Evolutionary conservation across 2,113 vertebrate genomes (phyloP).

Genomic region (Trogon surrucura): DNA sequence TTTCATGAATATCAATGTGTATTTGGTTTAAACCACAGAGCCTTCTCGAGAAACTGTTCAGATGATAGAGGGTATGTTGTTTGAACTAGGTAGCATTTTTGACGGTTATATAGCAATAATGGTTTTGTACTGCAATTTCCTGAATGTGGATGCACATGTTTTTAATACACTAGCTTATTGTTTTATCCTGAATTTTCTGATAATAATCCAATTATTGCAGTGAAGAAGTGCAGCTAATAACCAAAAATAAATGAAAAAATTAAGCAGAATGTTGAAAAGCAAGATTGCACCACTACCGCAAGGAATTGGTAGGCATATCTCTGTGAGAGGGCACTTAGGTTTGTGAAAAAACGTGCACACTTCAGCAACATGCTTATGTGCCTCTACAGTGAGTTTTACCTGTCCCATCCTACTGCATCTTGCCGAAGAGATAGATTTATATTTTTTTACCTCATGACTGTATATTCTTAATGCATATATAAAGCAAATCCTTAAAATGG

Average conservation of each 20-base stretch:
- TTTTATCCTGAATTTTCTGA: neutral
- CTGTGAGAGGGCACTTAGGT: neutral
- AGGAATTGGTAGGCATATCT: neutral
- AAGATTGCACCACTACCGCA: neutral
- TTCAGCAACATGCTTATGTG: neutral
- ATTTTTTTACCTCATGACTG: neutral
- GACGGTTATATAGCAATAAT: neutral
- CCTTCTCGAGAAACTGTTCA: neutral
- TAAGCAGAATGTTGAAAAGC: neutral
- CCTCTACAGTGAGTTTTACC: neutral
- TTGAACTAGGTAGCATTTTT: neutral
- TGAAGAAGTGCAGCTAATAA: neutral
- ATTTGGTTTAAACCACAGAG: neutral
- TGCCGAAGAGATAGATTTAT: neutral
- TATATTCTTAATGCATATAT: neutral
- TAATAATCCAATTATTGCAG: neutral
- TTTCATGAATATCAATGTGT: rapidly evolving
- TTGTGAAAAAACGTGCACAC: neutral
- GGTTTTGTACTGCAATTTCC: neutral
- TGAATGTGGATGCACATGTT: neutral
- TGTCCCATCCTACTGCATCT: neutral
- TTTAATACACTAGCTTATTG: neutral
- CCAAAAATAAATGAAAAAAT: neutral
- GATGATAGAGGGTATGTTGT: rapidly evolving
- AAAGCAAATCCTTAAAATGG: neutral